Percentiles rank a stretch among this genome's conserved stretches.
phyloP scores from a whole-genome alignment of 2,888 invertebrate genomes.

The Parnassius orleans region DNA sequence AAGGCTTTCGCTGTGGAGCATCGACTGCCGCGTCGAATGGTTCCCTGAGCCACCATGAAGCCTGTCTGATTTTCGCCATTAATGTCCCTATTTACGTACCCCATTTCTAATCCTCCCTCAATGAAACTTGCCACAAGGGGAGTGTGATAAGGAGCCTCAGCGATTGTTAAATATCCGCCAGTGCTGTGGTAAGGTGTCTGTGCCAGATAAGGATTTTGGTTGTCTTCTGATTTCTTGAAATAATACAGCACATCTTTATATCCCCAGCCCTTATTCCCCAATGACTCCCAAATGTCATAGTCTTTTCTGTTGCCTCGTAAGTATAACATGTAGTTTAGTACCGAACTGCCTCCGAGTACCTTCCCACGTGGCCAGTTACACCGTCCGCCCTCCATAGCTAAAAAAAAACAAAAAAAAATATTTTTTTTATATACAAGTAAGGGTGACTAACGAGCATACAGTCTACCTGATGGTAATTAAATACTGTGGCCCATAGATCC shows the following conservation, averaged over 20 bases:
- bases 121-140: conserved; percentile 91
- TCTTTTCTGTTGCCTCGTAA: conserved; percentile 93
- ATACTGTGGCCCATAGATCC: too few relatives aligned
- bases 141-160: conserved; percentile 93
- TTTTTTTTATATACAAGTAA: too few relatives aligned
- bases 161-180: conserved; percentile 91
- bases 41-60: conserved; percentile 94
- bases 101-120: conserved; percentile 90
- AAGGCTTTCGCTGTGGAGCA: conserved; percentile 95
- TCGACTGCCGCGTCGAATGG: conserved; percentile 88
- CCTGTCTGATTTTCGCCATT: conserved; percentile 94
- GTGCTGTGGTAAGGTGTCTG: conserved; percentile 89
- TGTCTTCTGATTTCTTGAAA: conserved; percentile 96
- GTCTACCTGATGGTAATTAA: too few relatives aligned
- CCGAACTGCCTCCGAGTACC: conserved; percentile 93
- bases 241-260: conserved; percentile 89
- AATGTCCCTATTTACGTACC: conserved; percentile 92
- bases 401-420: conserved; percentile 36
- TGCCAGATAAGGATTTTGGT: conserved; percentile 90
- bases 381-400: conserved; percentile 90
- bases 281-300: conserved; percentile 93
- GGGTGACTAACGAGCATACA: too few relatives aligned
- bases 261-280: conserved; percentile 95
- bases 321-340: conserved; percentile 96
- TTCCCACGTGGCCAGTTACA: conserved; percentile 97